Evolutionary conservation across 2,113 vertebrate genomes (phyloP).

Genomic region (Neotoma lepida): DNA sequence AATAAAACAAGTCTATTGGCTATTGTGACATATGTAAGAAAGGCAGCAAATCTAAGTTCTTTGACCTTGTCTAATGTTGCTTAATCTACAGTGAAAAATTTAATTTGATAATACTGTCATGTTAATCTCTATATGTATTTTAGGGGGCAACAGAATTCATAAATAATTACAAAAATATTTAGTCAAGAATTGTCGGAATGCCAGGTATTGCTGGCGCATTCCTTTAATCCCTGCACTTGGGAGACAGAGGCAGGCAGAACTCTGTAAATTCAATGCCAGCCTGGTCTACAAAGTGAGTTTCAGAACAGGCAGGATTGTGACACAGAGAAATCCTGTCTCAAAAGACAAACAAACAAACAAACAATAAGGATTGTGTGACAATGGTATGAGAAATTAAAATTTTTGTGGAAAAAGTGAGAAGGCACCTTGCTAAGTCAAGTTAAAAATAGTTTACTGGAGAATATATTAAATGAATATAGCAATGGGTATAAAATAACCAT

Average conservation of each 20-base stretch:
- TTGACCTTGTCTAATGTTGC: neutral
- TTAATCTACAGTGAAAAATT: neutral
- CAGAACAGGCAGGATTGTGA: neutral
- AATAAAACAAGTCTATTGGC: neutral
- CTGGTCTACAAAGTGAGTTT: too few relatives aligned
- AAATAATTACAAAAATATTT: slow-evolving; percentile 47
- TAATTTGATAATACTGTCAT: slow-evolving; percentile 40
- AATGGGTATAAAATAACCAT: neutral
- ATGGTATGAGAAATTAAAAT: slow-evolving; percentile 24
- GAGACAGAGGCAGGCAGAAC: neutral
- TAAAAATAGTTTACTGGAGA: slow-evolving; percentile 41
- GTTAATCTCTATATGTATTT: slow-evolving; percentile 32
- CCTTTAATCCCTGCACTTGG: neutral
- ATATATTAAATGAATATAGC: slow-evolving; percentile 12
- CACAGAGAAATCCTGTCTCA: neutral
- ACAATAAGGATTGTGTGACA: neutral
- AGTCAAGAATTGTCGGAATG: neutral
- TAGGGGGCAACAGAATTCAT: neutral
- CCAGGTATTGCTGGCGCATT: neutral
- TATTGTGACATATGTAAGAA: slow-evolving; percentile 17
- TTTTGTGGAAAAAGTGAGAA: slow-evolving; percentile 37
- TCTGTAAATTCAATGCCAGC: neutral
- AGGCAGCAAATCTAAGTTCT: neutral
- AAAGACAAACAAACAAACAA: neutral
- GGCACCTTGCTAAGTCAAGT: neutral